Evolutionary conservation across 2,888 invertebrate species (phyloP).

Genomic region (Hoplodrina blanda): DNA sequence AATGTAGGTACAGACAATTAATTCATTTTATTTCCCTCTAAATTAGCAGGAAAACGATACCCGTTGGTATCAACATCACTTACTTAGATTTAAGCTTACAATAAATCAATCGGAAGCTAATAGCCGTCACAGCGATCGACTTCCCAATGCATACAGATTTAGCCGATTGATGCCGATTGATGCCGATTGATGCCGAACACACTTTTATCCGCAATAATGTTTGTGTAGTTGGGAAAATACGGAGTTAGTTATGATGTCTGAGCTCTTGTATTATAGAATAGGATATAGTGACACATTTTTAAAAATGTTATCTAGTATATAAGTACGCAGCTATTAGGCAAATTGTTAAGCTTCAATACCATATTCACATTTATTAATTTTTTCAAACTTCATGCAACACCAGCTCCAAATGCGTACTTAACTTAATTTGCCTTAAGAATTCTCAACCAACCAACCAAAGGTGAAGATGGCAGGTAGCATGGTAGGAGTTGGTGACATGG

Average conservation of each 20-base stretch:
- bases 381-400: too few relatives aligned
- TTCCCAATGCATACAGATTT: slow-evolving; percentile 44
- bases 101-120: slow-evolving; percentile 31
- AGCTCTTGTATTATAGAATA: too few relatives aligned
- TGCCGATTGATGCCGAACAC: slow-evolving; percentile 11
- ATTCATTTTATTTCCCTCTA: neutral
- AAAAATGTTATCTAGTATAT: too few relatives aligned
- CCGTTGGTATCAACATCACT: slow-evolving; percentile 5
- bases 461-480: too few relatives aligned
- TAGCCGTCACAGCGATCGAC: slow-evolving; percentile 49
- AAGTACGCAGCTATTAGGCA: too few relatives aligned
- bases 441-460: too few relatives aligned
- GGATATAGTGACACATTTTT: too few relatives aligned
- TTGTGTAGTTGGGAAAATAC: neutral
- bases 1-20: neutral
- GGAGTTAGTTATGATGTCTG: neutral
- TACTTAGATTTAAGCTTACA: slow-evolving; percentile 11
- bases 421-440: too few relatives aligned
- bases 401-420: too few relatives aligned
- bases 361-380: too few relatives aligned
- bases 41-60: neutral
- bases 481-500: too few relatives aligned
- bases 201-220: slow-evolving; percentile 11
- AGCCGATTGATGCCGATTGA: slow-evolving; percentile 16
- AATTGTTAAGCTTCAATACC: too few relatives aligned